Evolutionary conservation across 2,888 invertebrate species (phyloP), one percentile per base, ranked within the genome.

Genomic region (Endomychus coccineus): DNA sequence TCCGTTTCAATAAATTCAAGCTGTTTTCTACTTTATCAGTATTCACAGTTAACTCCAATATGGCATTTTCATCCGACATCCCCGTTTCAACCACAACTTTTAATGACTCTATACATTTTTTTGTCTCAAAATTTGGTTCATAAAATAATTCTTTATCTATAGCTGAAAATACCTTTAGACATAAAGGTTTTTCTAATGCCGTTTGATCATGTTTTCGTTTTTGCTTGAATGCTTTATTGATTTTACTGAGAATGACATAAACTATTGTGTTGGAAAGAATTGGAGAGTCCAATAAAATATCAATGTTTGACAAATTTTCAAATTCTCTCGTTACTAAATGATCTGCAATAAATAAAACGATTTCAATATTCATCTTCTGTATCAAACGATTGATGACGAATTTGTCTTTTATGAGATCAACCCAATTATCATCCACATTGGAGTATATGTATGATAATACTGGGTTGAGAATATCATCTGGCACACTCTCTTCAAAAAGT

Each of bases 401-500:
- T 39, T 51, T 49, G 37, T 62, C 58, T n/a, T 40, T 35, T 16
- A 61, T 36, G 16, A 64, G 45, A 40, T 55, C 50, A 29, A 51
- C 46, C 53, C 58, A 60, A 15, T 45, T 47, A 28, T 51, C 52
- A 17, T 59, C 54, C 6, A 59, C 22, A 35, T 56, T 50, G 4
- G 38, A 29, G 17, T 49, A 45, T 13, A 59, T 34, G 17, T 43
- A 50, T 41, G 50, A 49, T 15, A 54, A 41, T 14, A 61, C 41
- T 16, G 58, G 46, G 2, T 34, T 27, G 19, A 50, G 27, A 12
- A 57, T 43, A 23, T 59, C 58, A 6, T 58, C 52, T 31, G 47
- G 53, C 2, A 59, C 34, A 19, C 42, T 39, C n/a, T 52, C 34
- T 39, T 61, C 59, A 42, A 64, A 61, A 6, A 65, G 39, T 6